phyloP scores from a whole-genome alignment of 2,113 vertebrate species.

The Barnardius zonarius region DNA sequence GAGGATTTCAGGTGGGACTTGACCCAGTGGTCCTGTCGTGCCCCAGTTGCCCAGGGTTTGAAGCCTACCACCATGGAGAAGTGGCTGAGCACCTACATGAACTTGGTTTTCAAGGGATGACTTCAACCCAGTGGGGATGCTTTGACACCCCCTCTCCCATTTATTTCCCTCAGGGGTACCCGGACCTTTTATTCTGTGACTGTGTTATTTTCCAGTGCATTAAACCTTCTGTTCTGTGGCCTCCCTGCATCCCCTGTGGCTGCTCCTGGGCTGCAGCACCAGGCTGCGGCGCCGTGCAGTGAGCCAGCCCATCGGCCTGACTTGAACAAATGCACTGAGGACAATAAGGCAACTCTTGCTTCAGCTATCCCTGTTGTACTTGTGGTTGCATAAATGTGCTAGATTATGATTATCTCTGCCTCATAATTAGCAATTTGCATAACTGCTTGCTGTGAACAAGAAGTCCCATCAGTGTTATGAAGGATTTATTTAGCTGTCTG shows the following conservation, averaged over 20 bases:
- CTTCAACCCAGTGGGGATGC: background rate
- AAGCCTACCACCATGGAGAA: background rate
- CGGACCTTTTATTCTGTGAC: background rate
- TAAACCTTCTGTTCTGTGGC: background rate
- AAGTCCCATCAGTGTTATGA: slow-evolving; percentile 67
- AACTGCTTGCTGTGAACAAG: slow-evolving; percentile 69
- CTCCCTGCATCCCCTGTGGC: background rate
- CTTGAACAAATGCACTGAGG: slow-evolving; percentile 30
- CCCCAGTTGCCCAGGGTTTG: background rate
- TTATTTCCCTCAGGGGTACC: background rate
- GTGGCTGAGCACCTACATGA: background rate
- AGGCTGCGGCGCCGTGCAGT: background rate
- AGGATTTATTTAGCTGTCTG: slow-evolving; percentile 77
- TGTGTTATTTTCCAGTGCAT: background rate
- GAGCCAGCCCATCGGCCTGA: background rate
- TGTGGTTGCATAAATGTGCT: slow-evolving; percentile 63
- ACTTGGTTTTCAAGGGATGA: background rate
- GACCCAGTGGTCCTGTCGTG: rapidly evolving
- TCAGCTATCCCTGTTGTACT: slow-evolving; percentile 60
- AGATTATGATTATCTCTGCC: slow-evolving; percentile 75
- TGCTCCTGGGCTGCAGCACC: background rate
- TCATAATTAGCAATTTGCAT: slow-evolving; percentile 78
- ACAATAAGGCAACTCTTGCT: slow-evolving; percentile 55
- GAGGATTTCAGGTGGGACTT: background rate
- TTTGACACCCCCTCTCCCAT: rapidly evolving